Conservation (phyloP, 2,797 vertebrate species). For the Mus minutoides region DNA sequence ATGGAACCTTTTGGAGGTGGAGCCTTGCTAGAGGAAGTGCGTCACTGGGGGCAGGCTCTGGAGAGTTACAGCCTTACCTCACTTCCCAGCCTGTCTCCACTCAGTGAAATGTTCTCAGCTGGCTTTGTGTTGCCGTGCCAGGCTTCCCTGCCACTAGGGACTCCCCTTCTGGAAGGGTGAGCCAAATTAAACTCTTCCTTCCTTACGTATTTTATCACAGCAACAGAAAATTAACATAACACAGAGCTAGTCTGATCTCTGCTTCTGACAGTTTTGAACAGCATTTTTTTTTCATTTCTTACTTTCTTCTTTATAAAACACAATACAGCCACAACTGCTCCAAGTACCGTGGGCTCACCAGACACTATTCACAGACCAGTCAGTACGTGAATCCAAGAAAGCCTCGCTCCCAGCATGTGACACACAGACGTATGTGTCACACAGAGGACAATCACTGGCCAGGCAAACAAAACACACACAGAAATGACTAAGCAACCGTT, state of each 20-base stretch:
- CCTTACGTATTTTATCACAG: neutral
- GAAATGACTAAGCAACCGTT: neutral
- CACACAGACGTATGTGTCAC: neutral
- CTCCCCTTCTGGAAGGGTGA: neutral
- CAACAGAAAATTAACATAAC: neutral
- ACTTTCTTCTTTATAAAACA: conserved; percentile 3
- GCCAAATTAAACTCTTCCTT: neutral
- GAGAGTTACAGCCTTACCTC: neutral
- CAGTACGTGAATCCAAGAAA: neutral
- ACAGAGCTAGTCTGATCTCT: neutral
- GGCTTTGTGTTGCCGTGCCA: neutral
- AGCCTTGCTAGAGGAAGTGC: neutral
- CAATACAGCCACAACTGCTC: neutral
- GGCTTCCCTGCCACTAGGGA: neutral
- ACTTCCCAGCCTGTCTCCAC: neutral
- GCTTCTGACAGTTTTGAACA: neutral
- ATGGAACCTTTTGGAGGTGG: neutral
- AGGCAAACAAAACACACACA: neutral
- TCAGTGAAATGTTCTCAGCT: neutral
- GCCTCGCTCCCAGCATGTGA: neutral
- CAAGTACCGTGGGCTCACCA: neutral
- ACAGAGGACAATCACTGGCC: neutral
- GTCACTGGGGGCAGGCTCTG: neutral
- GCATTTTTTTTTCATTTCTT: neutral
- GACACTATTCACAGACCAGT: neutral